These are phyloP conservation scores for Hydrotaea diabolus DNA, from an alignment of 2,888 invertebrate species.

Conservation along the genomic window DNA sequence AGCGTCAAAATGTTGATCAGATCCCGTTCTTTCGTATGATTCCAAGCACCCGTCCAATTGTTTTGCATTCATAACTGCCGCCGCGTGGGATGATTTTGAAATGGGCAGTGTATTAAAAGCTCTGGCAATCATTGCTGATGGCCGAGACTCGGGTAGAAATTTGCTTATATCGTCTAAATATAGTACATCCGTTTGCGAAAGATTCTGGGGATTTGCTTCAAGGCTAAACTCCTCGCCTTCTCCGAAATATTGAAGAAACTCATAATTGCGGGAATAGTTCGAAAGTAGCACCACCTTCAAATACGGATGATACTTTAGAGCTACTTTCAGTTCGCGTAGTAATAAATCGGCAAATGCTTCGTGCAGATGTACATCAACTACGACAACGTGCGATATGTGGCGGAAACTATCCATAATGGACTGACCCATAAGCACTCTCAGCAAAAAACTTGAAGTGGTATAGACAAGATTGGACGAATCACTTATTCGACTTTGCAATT, in stretches of 20 bases:
- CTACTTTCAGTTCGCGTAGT: slow-evolving; percentile 89
- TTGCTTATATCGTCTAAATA: slow-evolving; percentile 68
- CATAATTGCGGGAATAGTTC: slow-evolving; percentile 81
- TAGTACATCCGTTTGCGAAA: slow-evolving; percentile 47
- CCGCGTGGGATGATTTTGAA: not conserved
- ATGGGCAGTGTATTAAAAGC: slow-evolving; percentile 54
- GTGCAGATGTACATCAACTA: slow-evolving; percentile 96
- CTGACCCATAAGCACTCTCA: slow-evolving; percentile 92
- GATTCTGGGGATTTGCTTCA: not conserved
- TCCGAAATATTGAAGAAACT: slow-evolving; percentile 70
- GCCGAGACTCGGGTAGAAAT: slow-evolving; percentile 52
- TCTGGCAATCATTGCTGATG: slow-evolving; percentile 41
- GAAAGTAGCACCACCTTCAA: slow-evolving; percentile 94
- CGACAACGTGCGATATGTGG: slow-evolving; percentile 87
- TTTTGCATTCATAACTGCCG: slow-evolving; percentile 11
- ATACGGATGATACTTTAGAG: slow-evolving; percentile 85
- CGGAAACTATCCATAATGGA: slow-evolving; percentile 80
- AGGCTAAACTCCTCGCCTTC: slow-evolving; percentile 69
- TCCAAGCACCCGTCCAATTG: slow-evolving; percentile 79
- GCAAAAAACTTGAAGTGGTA: slow-evolving; percentile 75
- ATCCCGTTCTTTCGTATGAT: slow-evolving; percentile 76
- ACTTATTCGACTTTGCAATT: slow-evolving; percentile 72
- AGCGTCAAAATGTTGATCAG: slow-evolving; percentile 86
- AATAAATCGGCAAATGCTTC: slow-evolving; percentile 95
- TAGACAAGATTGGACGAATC: slow-evolving; percentile 72